A percentile compares a stretch with the other conserved stretches of the same genome.
phyloP scores from a whole-genome alignment of 2,797 vertebrate species.

The Ispidina picta region DNA sequence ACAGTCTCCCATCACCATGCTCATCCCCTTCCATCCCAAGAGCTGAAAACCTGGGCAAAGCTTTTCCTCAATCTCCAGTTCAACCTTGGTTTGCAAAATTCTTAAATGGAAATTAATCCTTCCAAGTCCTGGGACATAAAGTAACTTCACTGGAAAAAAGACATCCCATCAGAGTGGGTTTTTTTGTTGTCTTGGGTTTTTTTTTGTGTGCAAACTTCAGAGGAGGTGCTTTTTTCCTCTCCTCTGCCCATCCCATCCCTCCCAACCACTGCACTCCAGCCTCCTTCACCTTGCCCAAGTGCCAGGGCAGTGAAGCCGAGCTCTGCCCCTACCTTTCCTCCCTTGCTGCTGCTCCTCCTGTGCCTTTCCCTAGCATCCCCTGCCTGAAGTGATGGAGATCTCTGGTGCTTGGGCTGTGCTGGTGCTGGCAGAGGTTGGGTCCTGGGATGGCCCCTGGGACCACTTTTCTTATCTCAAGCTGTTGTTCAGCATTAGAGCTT shows the following conservation, averaged over 20 bases:
- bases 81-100: conserved; percentile 61
- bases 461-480: not conserved
- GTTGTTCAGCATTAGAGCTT: not conserved
- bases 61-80: conserved; percentile 18
- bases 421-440: not conserved
- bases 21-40: not conserved
- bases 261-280: not conserved
- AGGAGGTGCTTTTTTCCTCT: not conserved
- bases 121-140: not conserved
- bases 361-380: not conserved
- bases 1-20: not conserved
- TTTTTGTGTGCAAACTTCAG: not conserved
- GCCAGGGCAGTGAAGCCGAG: not conserved
- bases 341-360: not conserved
- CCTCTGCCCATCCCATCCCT: not conserved
- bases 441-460: fast-evolving
- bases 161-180: fast-evolving
- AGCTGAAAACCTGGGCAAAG: conserved; percentile 58
- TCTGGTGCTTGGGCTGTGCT: not conserved
- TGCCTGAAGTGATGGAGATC: conserved; percentile 43
- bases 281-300: not conserved
- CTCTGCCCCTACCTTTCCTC: not conserved
- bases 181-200: too few relatives aligned
- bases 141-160: fast-evolving
- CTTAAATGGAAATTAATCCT: not conserved